Base-by-base conservation (phyloP, 1,140 invertebrate species). In the Bactericera cockerelli region DNA sequence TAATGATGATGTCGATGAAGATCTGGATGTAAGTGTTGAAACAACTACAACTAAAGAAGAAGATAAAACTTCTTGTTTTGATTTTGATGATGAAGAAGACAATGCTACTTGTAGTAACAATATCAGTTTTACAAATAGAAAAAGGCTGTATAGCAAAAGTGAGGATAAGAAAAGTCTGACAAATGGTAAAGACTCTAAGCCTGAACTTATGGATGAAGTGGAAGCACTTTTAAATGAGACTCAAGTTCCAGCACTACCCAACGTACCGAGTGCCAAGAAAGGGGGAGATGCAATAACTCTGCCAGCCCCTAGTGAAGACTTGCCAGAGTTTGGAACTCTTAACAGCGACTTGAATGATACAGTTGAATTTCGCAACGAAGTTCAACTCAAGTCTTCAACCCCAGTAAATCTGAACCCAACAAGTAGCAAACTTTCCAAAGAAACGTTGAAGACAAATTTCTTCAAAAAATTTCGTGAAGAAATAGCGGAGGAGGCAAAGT, bases 1-100 rank as follows among this genome's bases (percentile, higher is more conserved):
- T 26, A 36, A 33, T 28, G 58, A 62, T 57, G 33, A 56, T 14
- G n/a, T n/a, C n/a, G 58, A 66, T 1, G 61, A 65, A 22, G 63
- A 63, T 55, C 49, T 59, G 13, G 57, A 61, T 58, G 55, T 63
- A 24, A 55, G 61, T 56, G 26, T 39, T 58, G 33, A 68, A 68
- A 69, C 1, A 69, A 66, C 62, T 69, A 74, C 39, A 31, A 26
- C 1, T 10, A 28, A 55, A 13, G 19, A 24, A 13, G 31, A n/a
- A 4, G 49, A 67, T 59, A 31, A 61, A 57, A 64, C 58, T 1
- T 68, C 67, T 24, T 70, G 69, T 58, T 78, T 77, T 65, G 76
- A 77, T 61, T 78, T 77, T 69, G 74, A 76, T 67, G 75, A 78
- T 60, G 73, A 76, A 59, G 75, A 76, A 67, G 76, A 77, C 60